Base-by-base conservation (phyloP, 1,140 invertebrate species). In the Zelostemma sp. region DNA sequence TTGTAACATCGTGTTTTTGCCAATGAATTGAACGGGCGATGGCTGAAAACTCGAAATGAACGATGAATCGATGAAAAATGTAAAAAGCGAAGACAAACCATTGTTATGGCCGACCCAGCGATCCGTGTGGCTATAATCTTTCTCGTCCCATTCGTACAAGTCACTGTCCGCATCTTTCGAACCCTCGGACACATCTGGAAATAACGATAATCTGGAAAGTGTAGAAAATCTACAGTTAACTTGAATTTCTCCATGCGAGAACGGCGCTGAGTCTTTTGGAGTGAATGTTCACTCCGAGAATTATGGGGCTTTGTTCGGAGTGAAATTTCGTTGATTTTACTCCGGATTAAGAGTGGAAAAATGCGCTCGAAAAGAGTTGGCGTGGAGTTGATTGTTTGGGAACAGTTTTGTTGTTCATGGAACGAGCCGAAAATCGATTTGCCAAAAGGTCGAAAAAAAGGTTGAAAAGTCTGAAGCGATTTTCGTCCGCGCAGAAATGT, bases 181-280 rank as follows among this genome's bases (percentile, higher is more conserved):
- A 49, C 51, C 61, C 28, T 68, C 68, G 59, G 72, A 68, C 55
- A 66, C 69, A 74, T 74, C 72, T 74, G 72, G 62, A 74, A 74
- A 72, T 72, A 74, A 68, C 57, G 69, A 74, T 74, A 74, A 74
- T 72, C 68, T 71, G 68, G 72, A 72, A 72, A 74, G 58, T 68
- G 68, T 72, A 69, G 66, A 71, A 74, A 73, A 70, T 58, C 71
- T 73, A 66, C 66, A 73, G 65, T 73, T 73, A 73, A 73, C 71
- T 67, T 69, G 68, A 70, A 70, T 70, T 65, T 70, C 63, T 70
- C 67, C 67, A 69, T 47, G n/a, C 28, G 17, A 47, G 15, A 6
- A 21, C 4, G n/a, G n/a, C n/a, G n/a, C n/a, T n/a, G n/a, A n/a
- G n/a, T n/a, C n/a, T n/a, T n/a, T n/a, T n/a, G n/a, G n/a, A n/a